Evolutionary conservation across 2,113 vertebrate species (phyloP).

Genomic region (Muscicapa adusta): DNA sequence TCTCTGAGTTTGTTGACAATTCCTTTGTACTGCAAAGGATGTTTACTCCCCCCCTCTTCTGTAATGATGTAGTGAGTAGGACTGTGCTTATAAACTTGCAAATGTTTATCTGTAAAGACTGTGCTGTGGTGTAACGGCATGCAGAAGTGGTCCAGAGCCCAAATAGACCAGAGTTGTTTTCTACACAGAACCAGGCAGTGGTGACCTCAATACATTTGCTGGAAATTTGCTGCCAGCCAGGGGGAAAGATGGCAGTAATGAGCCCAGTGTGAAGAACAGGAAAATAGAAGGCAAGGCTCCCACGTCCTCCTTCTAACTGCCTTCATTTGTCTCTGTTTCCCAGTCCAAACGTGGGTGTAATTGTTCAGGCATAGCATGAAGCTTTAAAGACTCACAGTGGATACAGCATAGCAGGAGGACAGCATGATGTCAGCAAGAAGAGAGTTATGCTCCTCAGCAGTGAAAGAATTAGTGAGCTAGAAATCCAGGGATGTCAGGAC

Average conservation of each 20-base stretch:
- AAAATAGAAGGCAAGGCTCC: conserved; percentile 6
- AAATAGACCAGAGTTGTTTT: background rate
- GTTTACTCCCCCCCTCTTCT: background rate
- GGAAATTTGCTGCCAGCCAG: background rate
- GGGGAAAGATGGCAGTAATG: background rate
- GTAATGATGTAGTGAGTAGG: background rate
- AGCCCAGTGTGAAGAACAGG: background rate
- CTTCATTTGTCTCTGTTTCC: conserved; percentile 35
- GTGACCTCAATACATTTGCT: background rate
- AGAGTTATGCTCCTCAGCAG: conserved; percentile 11
- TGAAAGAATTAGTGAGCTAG: background rate
- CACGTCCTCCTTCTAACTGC: background rate
- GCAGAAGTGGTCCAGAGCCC: background rate
- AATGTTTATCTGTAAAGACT: background rate
- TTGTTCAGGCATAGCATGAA: conserved; percentile 31
- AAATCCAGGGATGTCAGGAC: background rate
- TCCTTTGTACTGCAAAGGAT: background rate
- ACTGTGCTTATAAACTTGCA: background rate
- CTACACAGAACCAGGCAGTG: background rate
- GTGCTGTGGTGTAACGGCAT: background rate
- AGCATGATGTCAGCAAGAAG: conserved; percentile 36
- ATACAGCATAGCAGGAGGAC: background rate
- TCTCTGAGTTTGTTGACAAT: background rate
- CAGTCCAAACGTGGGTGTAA: conserved; percentile 44
- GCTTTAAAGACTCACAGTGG: conserved; percentile 17